phyloP scores from a whole-genome alignment of 2,113 vertebrate genomes.

The Lanius ludovicianus region DNA sequence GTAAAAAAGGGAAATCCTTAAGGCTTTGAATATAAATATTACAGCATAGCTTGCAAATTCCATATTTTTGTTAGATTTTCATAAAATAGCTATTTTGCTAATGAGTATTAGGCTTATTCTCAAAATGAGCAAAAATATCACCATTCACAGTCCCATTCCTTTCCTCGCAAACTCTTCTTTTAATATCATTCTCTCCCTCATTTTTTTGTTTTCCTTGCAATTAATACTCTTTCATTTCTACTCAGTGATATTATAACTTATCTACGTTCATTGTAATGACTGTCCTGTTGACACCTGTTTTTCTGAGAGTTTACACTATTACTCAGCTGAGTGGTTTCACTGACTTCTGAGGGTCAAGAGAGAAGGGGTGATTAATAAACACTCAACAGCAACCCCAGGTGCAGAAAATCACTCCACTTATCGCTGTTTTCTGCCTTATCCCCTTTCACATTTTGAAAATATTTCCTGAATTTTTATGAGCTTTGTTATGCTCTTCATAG shows the following conservation, averaged over 20 bases:
- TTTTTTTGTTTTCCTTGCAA: background rate
- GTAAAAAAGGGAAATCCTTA: background rate
- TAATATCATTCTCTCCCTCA: background rate
- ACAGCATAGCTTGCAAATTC: background rate
- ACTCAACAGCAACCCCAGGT: background rate
- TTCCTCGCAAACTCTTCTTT: background rate
- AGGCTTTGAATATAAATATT: background rate
- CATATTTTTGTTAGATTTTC: background rate
- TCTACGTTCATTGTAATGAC: background rate
- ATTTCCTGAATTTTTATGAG: background rate
- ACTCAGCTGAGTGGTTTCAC: background rate
- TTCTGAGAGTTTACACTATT: background rate
- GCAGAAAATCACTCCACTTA: conserved; percentile 6
- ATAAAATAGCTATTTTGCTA: background rate
- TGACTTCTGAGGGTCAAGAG: background rate
- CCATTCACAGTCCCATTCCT: background rate
- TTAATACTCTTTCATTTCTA: background rate
- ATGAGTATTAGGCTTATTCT: background rate
- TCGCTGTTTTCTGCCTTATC: background rate
- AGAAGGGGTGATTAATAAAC: background rate
- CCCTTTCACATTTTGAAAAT: background rate
- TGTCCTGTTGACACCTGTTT: background rate
- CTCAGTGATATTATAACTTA: background rate
- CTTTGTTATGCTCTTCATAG: background rate
- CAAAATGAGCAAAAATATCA: background rate